These are phyloP conservation scores for Drosophila flavopinicola DNA, from an alignment of 2,888 invertebrate species.

Conservation along the genomic window DNA sequence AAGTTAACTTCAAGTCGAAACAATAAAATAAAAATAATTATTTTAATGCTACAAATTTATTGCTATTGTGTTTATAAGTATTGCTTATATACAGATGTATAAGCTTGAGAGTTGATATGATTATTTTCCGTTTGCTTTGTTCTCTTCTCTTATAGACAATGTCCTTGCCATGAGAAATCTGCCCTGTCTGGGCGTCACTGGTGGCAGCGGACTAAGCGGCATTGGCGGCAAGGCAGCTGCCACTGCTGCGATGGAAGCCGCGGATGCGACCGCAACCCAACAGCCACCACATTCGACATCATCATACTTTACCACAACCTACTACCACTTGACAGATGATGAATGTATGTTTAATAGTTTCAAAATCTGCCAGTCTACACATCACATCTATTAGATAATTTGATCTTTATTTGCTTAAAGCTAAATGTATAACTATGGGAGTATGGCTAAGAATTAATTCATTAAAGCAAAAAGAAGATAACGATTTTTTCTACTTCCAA, in stretches of 20 bases:
- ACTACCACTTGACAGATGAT: slow-evolving; percentile 84
- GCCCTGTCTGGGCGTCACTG: slow-evolving; percentile 80
- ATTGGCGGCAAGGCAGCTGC: slow-evolving; percentile 60
- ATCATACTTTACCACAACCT: slow-evolving; percentile 84
- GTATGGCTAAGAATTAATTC: too few relatives aligned
- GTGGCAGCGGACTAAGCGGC: slow-evolving; percentile 62
- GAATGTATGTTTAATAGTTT: slow-evolving; percentile 81
- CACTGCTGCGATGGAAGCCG: slow-evolving; percentile 75
- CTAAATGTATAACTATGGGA: too few relatives aligned
- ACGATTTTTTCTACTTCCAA: too few relatives aligned
- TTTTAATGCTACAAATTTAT: not conserved
- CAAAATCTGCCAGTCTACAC: not conserved
- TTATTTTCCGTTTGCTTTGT: slow-evolving; percentile 52
- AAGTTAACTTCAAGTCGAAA: too few relatives aligned
- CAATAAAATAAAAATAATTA: too few relatives aligned
- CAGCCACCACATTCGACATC: slow-evolving; percentile 81
- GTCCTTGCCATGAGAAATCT: slow-evolving; percentile 84
- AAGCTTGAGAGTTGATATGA: not conserved
- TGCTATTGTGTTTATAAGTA: not conserved
- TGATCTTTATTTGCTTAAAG: not conserved
- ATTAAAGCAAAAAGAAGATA: too few relatives aligned
- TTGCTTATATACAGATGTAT: not conserved
- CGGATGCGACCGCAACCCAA: slow-evolving; percentile 72
- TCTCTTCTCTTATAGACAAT: slow-evolving; percentile 83
- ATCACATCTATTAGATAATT: too few relatives aligned